Base-by-base conservation (phyloP, 2,113 vertebrate species). In the Microtus montanus region DNA sequence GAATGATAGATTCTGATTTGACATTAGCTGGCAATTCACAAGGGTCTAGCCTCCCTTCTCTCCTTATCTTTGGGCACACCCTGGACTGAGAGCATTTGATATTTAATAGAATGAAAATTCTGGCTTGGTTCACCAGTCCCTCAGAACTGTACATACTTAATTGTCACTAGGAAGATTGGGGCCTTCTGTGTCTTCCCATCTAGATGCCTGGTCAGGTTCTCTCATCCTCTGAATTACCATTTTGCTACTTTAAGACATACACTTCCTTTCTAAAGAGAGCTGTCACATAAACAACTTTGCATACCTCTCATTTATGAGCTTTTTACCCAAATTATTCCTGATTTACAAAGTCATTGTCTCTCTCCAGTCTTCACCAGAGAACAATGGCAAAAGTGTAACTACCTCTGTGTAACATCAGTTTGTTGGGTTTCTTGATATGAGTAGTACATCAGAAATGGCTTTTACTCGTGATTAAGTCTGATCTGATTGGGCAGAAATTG, bases 401-500 rank as follows among this genome's bases (percentile, higher is more conserved):
- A 22, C 22, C 47, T 52, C 80, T 47, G 8, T 38, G 0, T 87
- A 22, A 54, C 47, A 77, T 86, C 88, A 92, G 44, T 63, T 41
- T 74, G 3, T 52, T 13, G 17, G 74, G 80, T 92, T 33, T 93
- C 58, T 82, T 96, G 95, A 80, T 63, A 33, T 93, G 71, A 96
- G 75, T n/a, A 79, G 28, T 28, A 49, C 15, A 52, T 92, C 54
- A 47, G 71, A 92, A 85, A 74, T 87, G 84, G 41, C 93, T 93
- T 93, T 93, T 58, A 91, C 38, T 94, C 28, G 11, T 73, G 10
- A 52, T 71, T 86, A 83, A 89, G 35, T 71, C 11, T 94, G 92
- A 49, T 93, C 70, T 95, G 82, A 90, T 24, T 47, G 70, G 61
- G 1, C 10, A 24, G 82, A 95, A 97, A 96, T 49, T 30, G 75